phyloP scores from a whole-genome alignment of 35 echinoderm and acorn worm species.

The Amphiura filiformis region DNA sequence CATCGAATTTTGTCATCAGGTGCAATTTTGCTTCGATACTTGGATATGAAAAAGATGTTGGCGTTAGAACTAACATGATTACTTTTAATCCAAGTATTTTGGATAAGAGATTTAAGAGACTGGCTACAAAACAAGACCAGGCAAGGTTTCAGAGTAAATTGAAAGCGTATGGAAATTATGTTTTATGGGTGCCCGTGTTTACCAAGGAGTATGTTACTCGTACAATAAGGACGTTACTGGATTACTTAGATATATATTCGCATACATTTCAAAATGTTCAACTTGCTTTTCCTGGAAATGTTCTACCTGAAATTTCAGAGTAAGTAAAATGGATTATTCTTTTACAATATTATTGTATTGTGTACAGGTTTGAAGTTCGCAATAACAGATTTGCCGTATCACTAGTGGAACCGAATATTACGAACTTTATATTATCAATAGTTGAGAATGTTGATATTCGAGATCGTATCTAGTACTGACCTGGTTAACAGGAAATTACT shows the following conservation, averaged over 20 bases:
- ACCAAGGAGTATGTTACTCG: slow-evolving; percentile 54
- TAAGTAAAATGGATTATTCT: slow-evolving; percentile 56
- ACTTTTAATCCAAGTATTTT: slow-evolving; percentile 97
- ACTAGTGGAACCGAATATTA: no score
- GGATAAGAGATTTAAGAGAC: slow-evolving; percentile 50
- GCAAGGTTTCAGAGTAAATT: slow-evolving; percentile 52
- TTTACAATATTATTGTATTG: not conserved
- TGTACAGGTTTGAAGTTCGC: no score
- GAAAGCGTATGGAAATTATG: slow-evolving; percentile 67
- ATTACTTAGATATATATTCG: slow-evolving; percentile 69
- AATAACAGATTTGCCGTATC: no score
- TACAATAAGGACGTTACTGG: slow-evolving; percentile 72
- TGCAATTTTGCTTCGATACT: slow-evolving; percentile 86
- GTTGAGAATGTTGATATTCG: no score
- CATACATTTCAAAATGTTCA: slow-evolving; percentile 71
- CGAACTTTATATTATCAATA: no score
- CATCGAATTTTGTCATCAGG: slow-evolving; percentile 70
- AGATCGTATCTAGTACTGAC: no score
- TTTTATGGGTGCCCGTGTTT: slow-evolving; percentile 89
- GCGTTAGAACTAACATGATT: slow-evolving; percentile 71
- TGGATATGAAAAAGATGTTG: slow-evolving; percentile 87
- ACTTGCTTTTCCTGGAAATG: slow-evolving; percentile 91
- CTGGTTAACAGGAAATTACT: no score
- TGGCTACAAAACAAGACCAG: slow-evolving; percentile 38
- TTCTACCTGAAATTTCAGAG: slow-evolving; percentile 88